Evolutionary conservation across 2,888 invertebrate genomes (phyloP).

Genomic region (Toxonevra muliebris): DNA sequence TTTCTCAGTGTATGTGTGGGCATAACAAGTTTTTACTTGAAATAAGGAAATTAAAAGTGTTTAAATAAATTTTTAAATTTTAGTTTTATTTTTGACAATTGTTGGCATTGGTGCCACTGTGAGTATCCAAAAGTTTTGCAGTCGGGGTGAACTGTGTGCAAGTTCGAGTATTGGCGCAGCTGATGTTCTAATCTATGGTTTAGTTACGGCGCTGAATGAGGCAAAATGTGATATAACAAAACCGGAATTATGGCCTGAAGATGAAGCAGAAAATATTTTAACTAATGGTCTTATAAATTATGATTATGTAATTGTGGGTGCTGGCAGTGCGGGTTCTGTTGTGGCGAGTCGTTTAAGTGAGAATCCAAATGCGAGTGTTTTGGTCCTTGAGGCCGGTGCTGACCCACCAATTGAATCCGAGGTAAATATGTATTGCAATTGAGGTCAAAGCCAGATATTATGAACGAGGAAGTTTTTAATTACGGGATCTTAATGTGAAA

Average conservation of each 20-base stretch:
- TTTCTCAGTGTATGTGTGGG: no score
- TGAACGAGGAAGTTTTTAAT: no score
- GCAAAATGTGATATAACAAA: constrained; percentile 66
- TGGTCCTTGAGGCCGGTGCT: constrained; percentile 82
- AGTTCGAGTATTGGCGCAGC: constrained; percentile 42
- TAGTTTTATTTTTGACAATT: no score
- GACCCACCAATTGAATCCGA: constrained; percentile 67
- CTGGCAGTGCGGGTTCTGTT: constrained; percentile 72
- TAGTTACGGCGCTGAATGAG: constrained; percentile 40
- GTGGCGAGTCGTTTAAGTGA: constrained; percentile 76
- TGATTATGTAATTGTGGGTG: constrained; percentile 71
- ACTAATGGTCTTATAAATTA: constrained; percentile 50
- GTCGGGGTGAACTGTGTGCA: background rate
- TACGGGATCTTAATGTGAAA: constrained; percentile 7
- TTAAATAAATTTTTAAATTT: no score
- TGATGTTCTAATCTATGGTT: constrained; percentile 40
- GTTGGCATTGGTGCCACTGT: no score
- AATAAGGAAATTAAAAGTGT: no score
- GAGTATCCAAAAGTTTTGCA: no score
- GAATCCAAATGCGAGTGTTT: constrained; percentile 74
- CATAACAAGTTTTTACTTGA: no score
- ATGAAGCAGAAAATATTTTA: constrained; percentile 50
- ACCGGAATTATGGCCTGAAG: constrained; percentile 68
- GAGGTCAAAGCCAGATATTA: no score
- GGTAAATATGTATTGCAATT: constrained; percentile 50